Base-by-base conservation (phyloP, 2,797 vertebrate species). In the Tenualosa ilisha region DNA sequence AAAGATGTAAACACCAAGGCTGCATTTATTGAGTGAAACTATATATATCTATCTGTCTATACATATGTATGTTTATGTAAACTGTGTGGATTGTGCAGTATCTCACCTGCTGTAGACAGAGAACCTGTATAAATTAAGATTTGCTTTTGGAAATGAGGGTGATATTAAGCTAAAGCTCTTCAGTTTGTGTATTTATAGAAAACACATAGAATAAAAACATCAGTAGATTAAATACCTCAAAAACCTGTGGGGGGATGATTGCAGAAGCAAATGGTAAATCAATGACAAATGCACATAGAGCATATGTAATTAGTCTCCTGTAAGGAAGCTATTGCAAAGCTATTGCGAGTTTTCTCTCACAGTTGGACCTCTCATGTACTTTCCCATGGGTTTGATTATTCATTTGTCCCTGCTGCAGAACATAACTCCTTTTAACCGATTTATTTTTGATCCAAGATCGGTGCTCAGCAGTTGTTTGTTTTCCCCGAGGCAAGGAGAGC, bases 381-480 rank as follows among this genome's bases (percentile, higher is more conserved):
- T 79, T 40, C 15, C 37, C 72, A 31, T 20, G 37, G 40, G 15
- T 88, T 85, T 86, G 82, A 82, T 68, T 84, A 82, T 86, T 84
- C 85, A 54, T 63, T 82, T 87, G 84, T 88, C 54, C 81, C 43
- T 7, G 84, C 61, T 85, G 85, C 83, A 81, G 51, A 83, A 86
- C 82, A 84, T 63, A 82, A 83, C 43, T 56, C 37, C 75, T 89
- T 87, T 87, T 15, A 86, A 83, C 43, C 46, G 6, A 89, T 83
- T 82, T 85, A 68, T 88, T 65, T 82, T 85, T 79, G 72, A 79
- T 79, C 37, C 72, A 79, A 37, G 37, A 20, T 79, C 1, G 91
- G 90, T 88, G 91, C 88, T 90, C 88, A 89, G 86, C 87, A 89
- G 85, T 83, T 85, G 53, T 89, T 87, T 88, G 86, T 86, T 88